Conservation (phyloP, 2,113 vertebrate species). For the Micromys minutus region DNA sequence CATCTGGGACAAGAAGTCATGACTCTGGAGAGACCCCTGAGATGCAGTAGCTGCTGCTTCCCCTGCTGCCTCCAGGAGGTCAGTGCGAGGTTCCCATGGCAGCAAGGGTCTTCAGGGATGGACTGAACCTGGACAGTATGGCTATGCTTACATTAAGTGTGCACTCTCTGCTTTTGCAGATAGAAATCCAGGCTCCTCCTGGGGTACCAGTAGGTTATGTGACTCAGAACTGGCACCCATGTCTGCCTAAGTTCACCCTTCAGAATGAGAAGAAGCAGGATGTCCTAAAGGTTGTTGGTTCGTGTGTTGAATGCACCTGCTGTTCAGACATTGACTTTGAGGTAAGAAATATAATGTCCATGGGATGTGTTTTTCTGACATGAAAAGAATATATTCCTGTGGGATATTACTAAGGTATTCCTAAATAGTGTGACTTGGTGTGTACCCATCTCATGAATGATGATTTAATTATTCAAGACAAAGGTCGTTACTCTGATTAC, state of each 20-base stretch:
- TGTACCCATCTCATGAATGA: neutral
- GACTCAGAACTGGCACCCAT: conserved; percentile 92
- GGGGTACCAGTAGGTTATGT: conserved; percentile 93
- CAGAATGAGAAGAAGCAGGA: conserved; percentile 88
- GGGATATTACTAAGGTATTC: neutral
- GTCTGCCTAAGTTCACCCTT: conserved; percentile 92
- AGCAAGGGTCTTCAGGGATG: neutral
- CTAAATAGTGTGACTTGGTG: neutral
- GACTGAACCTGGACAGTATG: neutral
- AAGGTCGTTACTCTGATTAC: neutral
- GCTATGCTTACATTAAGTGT: neutral
- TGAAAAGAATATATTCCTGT: neutral
- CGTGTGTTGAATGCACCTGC: conserved; percentile 92
- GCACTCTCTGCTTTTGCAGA: conserved; percentile 80
- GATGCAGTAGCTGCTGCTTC: conserved; percentile 89
- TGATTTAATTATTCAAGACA: neutral
- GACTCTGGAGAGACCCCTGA: conserved; percentile 87
- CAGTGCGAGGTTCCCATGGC: neutral
- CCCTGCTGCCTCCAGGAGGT: conserved; percentile 97
- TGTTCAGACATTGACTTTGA: conserved; percentile 93
- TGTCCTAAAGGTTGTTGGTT: conserved; percentile 92
- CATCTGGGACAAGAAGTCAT: conserved; percentile 92
- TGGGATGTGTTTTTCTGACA: neutral
- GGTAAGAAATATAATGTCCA: conserved; percentile 81
- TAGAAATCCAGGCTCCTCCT: conserved; percentile 94